Conservation (phyloP, 2,888 invertebrate species). For the Chromoteleia sp. region DNA sequence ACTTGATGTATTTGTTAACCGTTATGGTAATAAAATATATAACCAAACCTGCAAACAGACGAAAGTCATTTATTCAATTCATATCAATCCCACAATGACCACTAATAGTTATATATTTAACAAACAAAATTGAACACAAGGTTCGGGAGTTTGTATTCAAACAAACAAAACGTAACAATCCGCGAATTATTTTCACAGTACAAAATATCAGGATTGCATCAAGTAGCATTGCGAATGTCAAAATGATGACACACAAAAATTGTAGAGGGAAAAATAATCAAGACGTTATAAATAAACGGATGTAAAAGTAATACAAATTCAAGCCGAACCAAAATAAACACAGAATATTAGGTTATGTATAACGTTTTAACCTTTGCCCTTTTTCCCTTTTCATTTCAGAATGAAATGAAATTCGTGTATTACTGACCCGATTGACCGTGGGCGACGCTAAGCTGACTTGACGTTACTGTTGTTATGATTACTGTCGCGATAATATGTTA, state of each 20-base stretch:
- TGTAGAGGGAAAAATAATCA: not conserved
- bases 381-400: conserved; percentile 1
- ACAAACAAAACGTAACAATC: too few relatives aligned
- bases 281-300: not conserved
- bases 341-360: not conserved
- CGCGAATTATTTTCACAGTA: not conserved
- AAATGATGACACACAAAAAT: not conserved
- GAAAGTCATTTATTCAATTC: conserved; percentile 10
- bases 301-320: not conserved
- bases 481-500: not conserved
- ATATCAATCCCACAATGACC: not conserved
- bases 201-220: not conserved
- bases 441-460: not conserved
- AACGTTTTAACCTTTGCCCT: not conserved
- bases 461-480: not conserved
- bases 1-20: conserved; percentile 29
- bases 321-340: not conserved
- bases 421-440: not conserved
- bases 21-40: conserved; percentile 28
- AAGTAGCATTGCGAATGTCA: not conserved
- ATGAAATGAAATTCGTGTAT: not conserved
- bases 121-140: too few relatives aligned
- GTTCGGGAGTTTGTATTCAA: too few relatives aligned
- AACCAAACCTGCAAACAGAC: conserved; percentile 48
- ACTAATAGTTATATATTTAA: too few relatives aligned